Percentiles rank a stretch among this genome's conserved stretches.
phyloP scores from a whole-genome alignment of 1,140 invertebrate genomes.

The Laodelphax striatellus region DNA sequence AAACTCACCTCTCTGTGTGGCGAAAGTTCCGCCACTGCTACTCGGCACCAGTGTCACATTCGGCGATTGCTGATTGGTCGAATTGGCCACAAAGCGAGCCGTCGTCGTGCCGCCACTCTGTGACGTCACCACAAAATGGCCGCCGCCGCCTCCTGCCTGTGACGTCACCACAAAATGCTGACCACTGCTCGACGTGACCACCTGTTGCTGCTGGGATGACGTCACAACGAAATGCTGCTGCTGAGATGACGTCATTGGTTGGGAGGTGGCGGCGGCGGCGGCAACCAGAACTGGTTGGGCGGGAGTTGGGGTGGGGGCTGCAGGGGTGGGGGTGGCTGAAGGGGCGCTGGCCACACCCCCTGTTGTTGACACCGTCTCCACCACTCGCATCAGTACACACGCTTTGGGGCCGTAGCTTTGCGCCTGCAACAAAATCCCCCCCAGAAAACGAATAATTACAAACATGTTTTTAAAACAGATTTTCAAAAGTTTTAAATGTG shows the following conservation, averaged over 20 bases:
- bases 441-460: too few species aligned
- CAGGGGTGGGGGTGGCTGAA: conserved; percentile 21
- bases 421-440: conserved; percentile 49
- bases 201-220: too few species aligned
- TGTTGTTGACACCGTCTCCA: conserved; percentile 65
- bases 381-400: conserved; percentile 89
- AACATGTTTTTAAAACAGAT: too few species aligned
- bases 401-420: conserved; percentile 92
- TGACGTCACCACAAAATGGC: too few species aligned
- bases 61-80: not conserved
- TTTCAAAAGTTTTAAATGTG: too few species aligned
- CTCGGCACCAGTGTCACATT: not conserved
- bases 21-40: not conserved
- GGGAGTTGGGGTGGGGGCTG: conserved; percentile 25
- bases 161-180: too few species aligned
- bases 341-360: conserved; percentile 5
- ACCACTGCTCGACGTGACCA: too few species aligned
- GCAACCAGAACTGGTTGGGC: conserved; percentile 29
- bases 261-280: conserved; percentile 2
- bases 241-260: not conserved
- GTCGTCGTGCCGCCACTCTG: not conserved
- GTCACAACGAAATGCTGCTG: not conserved
- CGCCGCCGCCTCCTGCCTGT: too few species aligned
- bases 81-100: not conserved
- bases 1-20: not conserved